These are phyloP conservation scores for Tamias sibiricus DNA, from an alignment of 2,113 vertebrate species.

Conservation along the genomic window DNA sequence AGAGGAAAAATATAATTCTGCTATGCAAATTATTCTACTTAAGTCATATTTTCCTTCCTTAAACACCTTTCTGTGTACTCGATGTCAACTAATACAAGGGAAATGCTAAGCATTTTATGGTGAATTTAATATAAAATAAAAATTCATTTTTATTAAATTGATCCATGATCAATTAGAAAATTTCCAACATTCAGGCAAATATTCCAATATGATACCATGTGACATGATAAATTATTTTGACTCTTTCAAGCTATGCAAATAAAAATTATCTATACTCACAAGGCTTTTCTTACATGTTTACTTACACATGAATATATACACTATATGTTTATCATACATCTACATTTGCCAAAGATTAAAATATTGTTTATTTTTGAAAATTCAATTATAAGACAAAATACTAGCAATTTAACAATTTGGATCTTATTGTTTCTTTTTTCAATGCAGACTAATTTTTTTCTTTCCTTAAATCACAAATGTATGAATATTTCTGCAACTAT, in stretches of 20 bases:
- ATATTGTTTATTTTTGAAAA: conserved; percentile 55
- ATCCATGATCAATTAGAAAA: conserved; percentile 51
- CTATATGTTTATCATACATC: neutral
- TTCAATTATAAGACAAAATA: conserved; percentile 44
- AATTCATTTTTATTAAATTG: conserved; percentile 59
- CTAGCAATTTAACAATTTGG: conserved; percentile 25
- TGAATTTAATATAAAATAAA: conserved; percentile 66
- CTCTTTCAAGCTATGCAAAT: conserved; percentile 68
- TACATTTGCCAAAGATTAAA: conserved; percentile 58
- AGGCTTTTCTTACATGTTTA: conserved; percentile 38
- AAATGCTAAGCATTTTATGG: conserved; percentile 70
- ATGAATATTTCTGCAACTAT: conserved; percentile 49
- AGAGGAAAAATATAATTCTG: neutral
- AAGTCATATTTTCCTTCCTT: neutral
- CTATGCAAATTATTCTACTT: neutral
- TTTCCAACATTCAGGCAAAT: conserved; percentile 64
- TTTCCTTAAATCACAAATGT: conserved; percentile 23
- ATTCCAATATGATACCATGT: conserved; percentile 59
- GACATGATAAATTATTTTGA: conserved; percentile 69
- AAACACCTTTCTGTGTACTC: conserved; percentile 25
- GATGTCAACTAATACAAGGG: conserved; percentile 56
- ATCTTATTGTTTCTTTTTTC: conserved; percentile 6
- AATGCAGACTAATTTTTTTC: neutral
- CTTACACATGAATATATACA: neutral
- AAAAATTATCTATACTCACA: conserved; percentile 45